Evolutionary conservation across 2,888 invertebrate genomes (phyloP), one percentile per base, ranked within the genome.

Genomic region (Nycteola revayana): DNA sequence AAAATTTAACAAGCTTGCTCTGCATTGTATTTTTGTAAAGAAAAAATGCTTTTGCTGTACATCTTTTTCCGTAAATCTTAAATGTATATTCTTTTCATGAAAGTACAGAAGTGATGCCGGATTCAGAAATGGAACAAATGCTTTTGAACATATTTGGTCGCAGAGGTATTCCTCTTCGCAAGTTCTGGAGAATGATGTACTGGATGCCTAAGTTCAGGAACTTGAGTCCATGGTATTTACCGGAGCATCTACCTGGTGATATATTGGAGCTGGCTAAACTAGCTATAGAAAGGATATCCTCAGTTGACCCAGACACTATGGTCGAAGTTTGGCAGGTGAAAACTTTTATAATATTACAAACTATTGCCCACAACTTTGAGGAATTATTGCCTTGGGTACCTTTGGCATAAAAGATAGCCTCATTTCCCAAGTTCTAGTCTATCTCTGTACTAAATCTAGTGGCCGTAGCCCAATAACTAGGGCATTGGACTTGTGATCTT

Each of bases 141-240:
- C 81, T 99, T 5, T 63, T 94, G 1, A 95, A 94, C 62, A 92
- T 94, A 28, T 99, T 98, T 81, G 98, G 99, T 0, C 83, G 83
- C 10, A 86, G 92, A 48, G 95, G 95, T 0, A 90, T 91, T 64
- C 94, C 95, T 0, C 67, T 94, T 3, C 85, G 94, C 34, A 95
- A 94, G 63, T 94, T 90, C 63, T 93, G 94, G 93, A 88, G 94
- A 7, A 94, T 95, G 94, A 91, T 94, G 92, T 95, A 95, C 62
- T 95, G 95, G 95, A 93, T 95, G 93, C 98, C 98, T 0, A 99
- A 99, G 75, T 96, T 99, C 69, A 95, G 93, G 67, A 93, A 98
- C 68, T 75, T 94, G 0, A 95, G 95, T 34, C 98, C 98, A 0
- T 98, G 96, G 94, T 91, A 91, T 2, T 75, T 95, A 32, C 97